Evolutionary conservation across 2,113 vertebrate genomes (phyloP).

Genomic region (Oriolus oriolus): DNA sequence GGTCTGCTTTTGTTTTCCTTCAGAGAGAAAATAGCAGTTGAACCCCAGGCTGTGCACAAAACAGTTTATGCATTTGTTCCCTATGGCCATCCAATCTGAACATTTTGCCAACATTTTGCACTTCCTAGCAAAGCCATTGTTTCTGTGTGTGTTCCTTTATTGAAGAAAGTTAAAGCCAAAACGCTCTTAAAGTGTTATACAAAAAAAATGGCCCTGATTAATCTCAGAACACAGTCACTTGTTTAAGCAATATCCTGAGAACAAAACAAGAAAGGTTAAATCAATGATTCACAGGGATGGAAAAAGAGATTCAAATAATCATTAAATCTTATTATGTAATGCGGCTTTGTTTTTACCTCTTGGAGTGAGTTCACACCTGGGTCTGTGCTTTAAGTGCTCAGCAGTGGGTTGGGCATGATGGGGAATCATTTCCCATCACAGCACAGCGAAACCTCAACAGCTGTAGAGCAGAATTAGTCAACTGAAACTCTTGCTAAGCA

Average conservation of each 20-base stretch:
- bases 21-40: neutral
- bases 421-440: neutral
- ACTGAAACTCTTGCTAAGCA: neutral
- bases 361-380: constrained; percentile 27
- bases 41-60: neutral
- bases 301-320: constrained; percentile 58
- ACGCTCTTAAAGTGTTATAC: fast-evolving
- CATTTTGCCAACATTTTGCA: neutral
- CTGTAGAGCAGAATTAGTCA: neutral
- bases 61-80: neutral
- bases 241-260: constrained; percentile 10
- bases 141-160: neutral
- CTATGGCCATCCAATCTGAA: neutral
- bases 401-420: neutral
- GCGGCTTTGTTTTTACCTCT: constrained; percentile 45
- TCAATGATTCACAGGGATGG: constrained; percentile 17
- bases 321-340: constrained; percentile 58
- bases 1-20: constrained; percentile 27
- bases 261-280: constrained; percentile 30
- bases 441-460: neutral
- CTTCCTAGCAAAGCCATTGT: neutral
- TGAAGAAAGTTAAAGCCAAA: neutral
- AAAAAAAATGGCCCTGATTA: neutral
- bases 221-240: neutral
- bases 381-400: neutral